Percentiles rank a stretch among this genome's conserved stretches.
Conservation (phyloP, 2,113 vertebrate genomes). For the Mungos mungo region DNA sequence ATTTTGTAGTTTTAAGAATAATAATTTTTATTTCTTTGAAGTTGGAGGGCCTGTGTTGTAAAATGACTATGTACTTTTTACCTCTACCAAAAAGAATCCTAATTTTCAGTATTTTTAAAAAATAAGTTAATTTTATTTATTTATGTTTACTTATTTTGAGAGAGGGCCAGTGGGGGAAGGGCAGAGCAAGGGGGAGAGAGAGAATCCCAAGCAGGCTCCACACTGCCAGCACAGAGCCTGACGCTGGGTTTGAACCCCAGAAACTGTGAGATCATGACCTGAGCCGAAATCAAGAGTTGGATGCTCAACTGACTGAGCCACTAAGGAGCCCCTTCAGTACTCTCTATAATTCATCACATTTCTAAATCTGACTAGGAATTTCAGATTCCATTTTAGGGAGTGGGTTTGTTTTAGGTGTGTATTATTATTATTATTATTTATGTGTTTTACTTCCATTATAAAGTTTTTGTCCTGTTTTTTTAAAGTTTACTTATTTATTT, state of each 20-base stretch:
- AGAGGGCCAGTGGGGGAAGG: no score
- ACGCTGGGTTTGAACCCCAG: no score
- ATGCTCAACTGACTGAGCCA: no score
- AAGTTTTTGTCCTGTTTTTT: slow-evolving; percentile 9
- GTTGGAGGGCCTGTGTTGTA: neutral
- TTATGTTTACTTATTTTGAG: no score
- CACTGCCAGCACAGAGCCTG: no score
- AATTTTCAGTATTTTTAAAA: neutral
- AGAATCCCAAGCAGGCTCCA: no score
- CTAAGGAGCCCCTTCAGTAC: neutral
- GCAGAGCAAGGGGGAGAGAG: no score
- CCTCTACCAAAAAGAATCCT: neutral
- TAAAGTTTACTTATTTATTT: neutral
- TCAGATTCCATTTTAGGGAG: slow-evolving; percentile 26
- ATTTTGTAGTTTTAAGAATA: slow-evolving; percentile 50
- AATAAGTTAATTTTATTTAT: no score
- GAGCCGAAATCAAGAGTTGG: no score
- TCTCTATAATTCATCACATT: neutral
- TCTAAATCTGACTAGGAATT: neutral
- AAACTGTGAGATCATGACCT: no score
- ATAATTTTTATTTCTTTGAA: slow-evolving; percentile 21
- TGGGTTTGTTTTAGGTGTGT: neutral
- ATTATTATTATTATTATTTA: slow-evolving; percentile 3
- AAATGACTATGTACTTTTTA: slow-evolving; percentile 40
- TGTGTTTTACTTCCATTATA: neutral